These are phyloP conservation scores for Xiphophorus couchianus DNA, from an alignment of 2,113 vertebrate genomes.

Conservation along the genomic window DNA sequence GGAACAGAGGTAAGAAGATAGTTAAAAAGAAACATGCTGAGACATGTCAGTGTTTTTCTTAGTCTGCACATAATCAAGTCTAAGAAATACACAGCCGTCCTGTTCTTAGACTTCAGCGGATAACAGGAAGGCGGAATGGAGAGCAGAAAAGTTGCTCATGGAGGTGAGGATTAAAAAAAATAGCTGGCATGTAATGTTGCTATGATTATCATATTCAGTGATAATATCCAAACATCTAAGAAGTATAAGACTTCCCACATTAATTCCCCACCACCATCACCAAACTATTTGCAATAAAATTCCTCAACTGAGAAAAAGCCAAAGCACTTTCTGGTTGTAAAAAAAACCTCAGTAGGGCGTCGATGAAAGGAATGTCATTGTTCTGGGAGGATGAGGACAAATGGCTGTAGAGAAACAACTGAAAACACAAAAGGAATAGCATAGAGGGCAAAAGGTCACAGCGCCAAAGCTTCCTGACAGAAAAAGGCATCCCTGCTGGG, in stretches of 20 bases:
- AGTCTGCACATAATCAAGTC: neutral
- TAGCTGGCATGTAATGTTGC: neutral
- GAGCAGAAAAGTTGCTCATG: neutral
- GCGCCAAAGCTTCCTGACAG: constrained; percentile 17
- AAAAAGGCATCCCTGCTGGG: constrained; percentile 51
- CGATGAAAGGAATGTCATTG: neutral
- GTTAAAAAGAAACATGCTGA: neutral
- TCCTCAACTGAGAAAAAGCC: neutral
- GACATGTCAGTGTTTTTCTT: neutral
- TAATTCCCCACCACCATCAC: too few relatives aligned
- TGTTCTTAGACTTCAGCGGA: neutral
- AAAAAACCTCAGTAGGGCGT: neutral
- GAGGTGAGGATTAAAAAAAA: neutral
- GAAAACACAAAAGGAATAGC: constrained; percentile 26
- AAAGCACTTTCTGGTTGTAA: neutral
- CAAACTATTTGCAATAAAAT: neutral
- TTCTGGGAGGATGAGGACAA: constrained; percentile 8
- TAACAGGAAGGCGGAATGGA: neutral
- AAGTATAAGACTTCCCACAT: neutral
- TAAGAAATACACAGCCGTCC: neutral
- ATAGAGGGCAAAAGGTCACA: constrained; percentile 45
- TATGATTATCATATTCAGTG: neutral
- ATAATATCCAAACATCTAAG: neutral
- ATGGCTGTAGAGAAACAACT: constrained; percentile 26
- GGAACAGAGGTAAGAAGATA: neutral